Evolutionary conservation across 2,888 invertebrate species (phyloP), one percentile per base, ranked within the genome.

Genomic region (Pristionchus mayeri): DNA sequence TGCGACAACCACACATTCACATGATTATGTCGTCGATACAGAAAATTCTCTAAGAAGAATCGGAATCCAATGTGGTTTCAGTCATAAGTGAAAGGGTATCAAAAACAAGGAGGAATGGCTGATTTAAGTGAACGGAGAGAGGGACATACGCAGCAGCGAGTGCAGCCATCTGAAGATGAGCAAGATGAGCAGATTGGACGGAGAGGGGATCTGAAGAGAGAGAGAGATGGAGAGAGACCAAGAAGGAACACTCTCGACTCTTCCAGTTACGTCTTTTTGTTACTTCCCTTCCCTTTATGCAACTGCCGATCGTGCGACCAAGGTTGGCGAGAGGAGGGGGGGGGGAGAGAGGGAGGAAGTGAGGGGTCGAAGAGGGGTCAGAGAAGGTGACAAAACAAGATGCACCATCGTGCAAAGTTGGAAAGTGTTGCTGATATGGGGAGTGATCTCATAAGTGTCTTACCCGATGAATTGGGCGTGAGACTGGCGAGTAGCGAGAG

Each of bases 111-210:
- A n/a, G n/a, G n/a, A n/a, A n/a, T n/a, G n/a, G n/a, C n/a, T n/a
- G n/a, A n/a, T n/a, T n/a, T n/a, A n/a, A n/a, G n/a, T n/a, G n/a
- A n/a, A n/a, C n/a, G n/a, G n/a, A n/a, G n/a, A n/a, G 18, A 30
- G 3, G 63, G 1, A 30, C 80, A 4, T 48, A 80, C 80, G 57
- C 57, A n/a, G 80, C 80, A 57, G 80, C 80, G n/a, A 80, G 57
- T 54, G 80, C 80, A 37, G 57, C 80, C 80, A 80, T 80, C 40
- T 80, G 80, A 21, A 80, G 40, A 21, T 80, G 80, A 24, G 80
- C 80, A 37, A 80, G 57, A 44, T 80, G 80, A 11, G 54, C 21
- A 30, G 11, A 9, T 4, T 78, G 78, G 4, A 34, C 27, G 3
- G 30, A 11, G 50, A 50, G 48, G 30, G 52, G 44, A 78, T 34